phyloP scores from a whole-genome alignment of 1,140 invertebrate genomes.

The Diplogasteroides magnus region DNA sequence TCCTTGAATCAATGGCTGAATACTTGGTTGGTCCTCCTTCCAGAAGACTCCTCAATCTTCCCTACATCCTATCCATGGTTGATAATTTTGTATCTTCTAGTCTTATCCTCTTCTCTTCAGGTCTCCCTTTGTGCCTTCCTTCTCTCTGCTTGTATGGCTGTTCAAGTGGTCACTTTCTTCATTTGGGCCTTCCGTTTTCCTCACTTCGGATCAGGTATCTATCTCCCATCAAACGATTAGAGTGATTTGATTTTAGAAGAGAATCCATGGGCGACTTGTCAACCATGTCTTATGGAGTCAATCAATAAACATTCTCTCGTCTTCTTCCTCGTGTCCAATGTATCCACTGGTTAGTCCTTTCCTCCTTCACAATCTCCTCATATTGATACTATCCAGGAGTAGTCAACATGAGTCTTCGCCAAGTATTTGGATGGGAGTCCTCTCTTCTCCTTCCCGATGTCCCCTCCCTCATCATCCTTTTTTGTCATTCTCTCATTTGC shows the following conservation, averaged over 20 bases:
- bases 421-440: too few species aligned
- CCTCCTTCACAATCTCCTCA: too few species aligned
- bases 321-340: constrained; percentile 28
- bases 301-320: constrained; percentile 19
- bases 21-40: background rate
- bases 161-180: background rate
- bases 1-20: background rate
- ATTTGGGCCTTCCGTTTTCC: background rate
- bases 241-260: constrained; percentile 14
- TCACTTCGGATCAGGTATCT: background rate
- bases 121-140: background rate
- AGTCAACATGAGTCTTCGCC: too few species aligned
- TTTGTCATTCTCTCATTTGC: too few species aligned
- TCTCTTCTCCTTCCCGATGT: too few species aligned
- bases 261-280: constrained; percentile 10
- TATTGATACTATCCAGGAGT: too few species aligned
- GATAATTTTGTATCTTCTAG: background rate
- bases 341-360: constrained; percentile 19
- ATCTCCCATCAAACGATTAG: background rate
- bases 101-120: background rate
- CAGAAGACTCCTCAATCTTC: background rate
- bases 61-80: background rate
- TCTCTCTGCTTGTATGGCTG: background rate
- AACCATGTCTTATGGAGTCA: constrained; percentile 18
- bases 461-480: too few species aligned